Conservation (phyloP, 53 echinoderm and acorn worm genomes). For the Mesocentrotus franciscanus region DNA sequence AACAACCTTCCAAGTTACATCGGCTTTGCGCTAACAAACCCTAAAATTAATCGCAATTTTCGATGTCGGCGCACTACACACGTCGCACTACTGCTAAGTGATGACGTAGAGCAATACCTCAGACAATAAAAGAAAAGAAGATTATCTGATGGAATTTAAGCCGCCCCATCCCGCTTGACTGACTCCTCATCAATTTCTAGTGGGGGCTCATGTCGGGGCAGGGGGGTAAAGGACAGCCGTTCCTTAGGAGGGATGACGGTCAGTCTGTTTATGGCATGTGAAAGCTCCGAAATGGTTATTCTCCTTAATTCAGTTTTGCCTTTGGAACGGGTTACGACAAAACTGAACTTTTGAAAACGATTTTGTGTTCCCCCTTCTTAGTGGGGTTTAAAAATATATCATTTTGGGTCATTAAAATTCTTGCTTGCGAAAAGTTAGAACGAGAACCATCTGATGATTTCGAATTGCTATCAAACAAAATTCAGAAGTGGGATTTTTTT, state of each 20-base stretch:
- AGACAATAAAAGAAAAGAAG: constrained; percentile 10
- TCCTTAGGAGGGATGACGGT: background rate
- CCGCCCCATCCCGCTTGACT: background rate
- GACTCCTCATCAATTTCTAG: background rate
- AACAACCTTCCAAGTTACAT: background rate
- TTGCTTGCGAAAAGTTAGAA: too few relatives aligned
- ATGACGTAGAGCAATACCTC: background rate
- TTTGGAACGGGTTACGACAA: background rate
- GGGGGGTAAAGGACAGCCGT: background rate
- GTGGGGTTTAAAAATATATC: too few relatives aligned
- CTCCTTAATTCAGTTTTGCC: background rate
- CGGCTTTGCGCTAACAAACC: background rate
- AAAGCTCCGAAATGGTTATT: too few relatives aligned
- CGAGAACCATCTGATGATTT: too few relatives aligned
- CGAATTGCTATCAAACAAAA: too few relatives aligned
- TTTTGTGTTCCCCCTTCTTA: too few relatives aligned
- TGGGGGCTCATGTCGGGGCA: background rate
- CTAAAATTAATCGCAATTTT: background rate
- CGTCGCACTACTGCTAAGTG: background rate
- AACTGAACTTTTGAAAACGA: too few relatives aligned
- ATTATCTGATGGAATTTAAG: background rate
- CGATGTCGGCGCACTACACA: background rate
- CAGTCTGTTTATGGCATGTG: background rate
- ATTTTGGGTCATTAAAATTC: too few relatives aligned
- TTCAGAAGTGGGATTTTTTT: too few relatives aligned